Evolutionary conservation across 2,888 invertebrate genomes (phyloP), one percentile per base, ranked within the genome.

Genomic region (Mactromeris polynyma): DNA sequence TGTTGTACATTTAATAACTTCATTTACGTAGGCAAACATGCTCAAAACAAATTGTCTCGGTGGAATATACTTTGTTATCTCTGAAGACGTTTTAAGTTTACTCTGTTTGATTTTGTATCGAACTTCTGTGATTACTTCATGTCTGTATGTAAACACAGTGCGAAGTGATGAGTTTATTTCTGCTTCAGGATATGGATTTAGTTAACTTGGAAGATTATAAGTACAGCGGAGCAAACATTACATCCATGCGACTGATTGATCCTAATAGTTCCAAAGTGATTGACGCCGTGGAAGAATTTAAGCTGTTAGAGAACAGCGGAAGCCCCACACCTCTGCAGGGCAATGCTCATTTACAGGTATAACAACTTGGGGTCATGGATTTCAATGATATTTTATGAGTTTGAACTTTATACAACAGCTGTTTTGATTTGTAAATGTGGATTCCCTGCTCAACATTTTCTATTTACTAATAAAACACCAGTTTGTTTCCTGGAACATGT

Each of bases 191-290:
- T 94, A 89, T 97, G 51, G 96, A 96, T 40, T 93, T 96, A 38
- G 95, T 96, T 19, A 96, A 97, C 89, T 93, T 97, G 83, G 96
- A 96, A 82, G 96, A 96, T 96, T 99, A 99, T 97, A 98, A 98
- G 96, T 98, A 99, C 97, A 99, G 98, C 96, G 98, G 98, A 33
- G 99, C 99, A 51, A 99, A 99, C 97, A 99, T 99, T 97, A 99
- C 99, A 19, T 98, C 99, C 0, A 99, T 98, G 97, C 97, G 99
- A 58, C 97, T 99, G 33, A 95, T 96, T 1, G 95, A 96, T 86
- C 96, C 96, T 2, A 87, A 87, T 2, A 91, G 94, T 9, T 92
- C 92, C 2, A 83, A 92, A 31, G 96, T 96, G 2, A 90, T 91
- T 54, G 94, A 93, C n/a, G 93, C 95, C 7, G 94, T 93, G n/a